phyloP scores from a whole-genome alignment of 2,888 invertebrate genomes.

The Mythimna lalbum region DNA sequence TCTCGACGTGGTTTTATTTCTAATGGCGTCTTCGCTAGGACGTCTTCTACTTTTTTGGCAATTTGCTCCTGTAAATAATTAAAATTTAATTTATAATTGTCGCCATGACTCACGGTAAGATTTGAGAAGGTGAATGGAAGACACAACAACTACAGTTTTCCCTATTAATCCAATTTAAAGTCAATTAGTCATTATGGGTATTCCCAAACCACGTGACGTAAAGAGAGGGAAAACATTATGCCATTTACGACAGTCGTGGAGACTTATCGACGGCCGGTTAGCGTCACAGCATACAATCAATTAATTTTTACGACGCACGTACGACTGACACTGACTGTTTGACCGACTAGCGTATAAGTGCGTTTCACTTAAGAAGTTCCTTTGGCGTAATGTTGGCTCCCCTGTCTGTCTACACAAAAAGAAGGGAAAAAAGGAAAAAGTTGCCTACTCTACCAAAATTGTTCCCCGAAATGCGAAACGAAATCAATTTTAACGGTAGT shows the following conservation, averaged over 20 bases:
- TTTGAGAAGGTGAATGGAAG: not conserved
- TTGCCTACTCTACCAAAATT: too few relatives aligned
- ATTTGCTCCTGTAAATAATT: conserved; percentile 92
- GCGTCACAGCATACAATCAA: not conserved
- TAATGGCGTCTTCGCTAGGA: conserved; percentile 94
- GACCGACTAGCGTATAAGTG: not conserved
- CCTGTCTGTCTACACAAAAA: too few relatives aligned
- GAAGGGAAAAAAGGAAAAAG: too few relatives aligned
- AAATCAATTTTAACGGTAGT: too few relatives aligned
- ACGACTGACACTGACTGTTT: too few relatives aligned
- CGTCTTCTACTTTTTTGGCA: conserved; percentile 92
- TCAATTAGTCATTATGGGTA: not conserved
- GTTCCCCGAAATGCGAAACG: too few relatives aligned
- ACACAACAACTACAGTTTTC: not conserved
- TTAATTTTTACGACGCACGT: not conserved
- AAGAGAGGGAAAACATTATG: not conserved
- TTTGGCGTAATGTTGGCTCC: too few relatives aligned
- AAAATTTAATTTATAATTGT: not conserved
- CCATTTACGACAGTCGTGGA: not conserved
- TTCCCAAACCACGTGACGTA: not conserved
- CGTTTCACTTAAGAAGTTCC: too few relatives aligned
- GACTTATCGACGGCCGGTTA: too few relatives aligned
- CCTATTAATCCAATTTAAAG: not conserved
- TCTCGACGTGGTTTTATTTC: conserved; percentile 85
- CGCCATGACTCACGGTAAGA: not conserved